phyloP scores from a whole-genome alignment of 2,113 vertebrate species.

The Oryctolagus cuniculus region DNA sequence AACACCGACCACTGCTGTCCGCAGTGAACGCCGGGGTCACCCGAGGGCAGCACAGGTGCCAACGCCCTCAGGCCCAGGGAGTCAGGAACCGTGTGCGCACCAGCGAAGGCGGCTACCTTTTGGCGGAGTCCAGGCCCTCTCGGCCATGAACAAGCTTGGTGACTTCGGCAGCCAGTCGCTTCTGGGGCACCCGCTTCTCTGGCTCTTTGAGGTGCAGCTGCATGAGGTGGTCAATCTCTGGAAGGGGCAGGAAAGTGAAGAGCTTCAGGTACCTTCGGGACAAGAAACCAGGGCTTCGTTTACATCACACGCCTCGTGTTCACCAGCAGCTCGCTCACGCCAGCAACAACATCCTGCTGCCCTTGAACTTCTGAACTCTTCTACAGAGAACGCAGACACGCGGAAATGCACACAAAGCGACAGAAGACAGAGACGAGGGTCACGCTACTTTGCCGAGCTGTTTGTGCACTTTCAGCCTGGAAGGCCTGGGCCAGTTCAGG shows the following conservation, averaged over 20 bases:
- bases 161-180: conserved; percentile 96
- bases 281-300: not conserved
- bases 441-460: not conserved
- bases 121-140: conserved; percentile 95
- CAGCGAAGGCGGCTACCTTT: conserved; percentile 88
- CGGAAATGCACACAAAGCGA: not conserved
- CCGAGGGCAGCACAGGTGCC: not conserved
- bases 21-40: not conserved
- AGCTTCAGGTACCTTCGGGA: conserved; percentile 93
- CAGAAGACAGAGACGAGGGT: not conserved
- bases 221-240: conserved; percentile 95
- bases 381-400: not conserved
- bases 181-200: conserved; percentile 93
- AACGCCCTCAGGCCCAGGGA: not conserved
- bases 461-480: not conserved
- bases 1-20: not conserved
- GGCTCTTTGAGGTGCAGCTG: conserved; percentile 93
- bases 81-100: too few relatives aligned
- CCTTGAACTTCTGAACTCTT: conserved; percentile 16
- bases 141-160: conserved; percentile 97
- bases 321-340: not conserved
- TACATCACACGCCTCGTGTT: not conserved
- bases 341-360: not conserved
- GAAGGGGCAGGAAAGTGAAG: conserved; percentile 95
- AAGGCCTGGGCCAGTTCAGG: too few relatives aligned